Percentiles rank a stretch among this genome's conserved stretches.
Conservation (phyloP, 2,888 invertebrate genomes). For the Mythimna impura region DNA sequence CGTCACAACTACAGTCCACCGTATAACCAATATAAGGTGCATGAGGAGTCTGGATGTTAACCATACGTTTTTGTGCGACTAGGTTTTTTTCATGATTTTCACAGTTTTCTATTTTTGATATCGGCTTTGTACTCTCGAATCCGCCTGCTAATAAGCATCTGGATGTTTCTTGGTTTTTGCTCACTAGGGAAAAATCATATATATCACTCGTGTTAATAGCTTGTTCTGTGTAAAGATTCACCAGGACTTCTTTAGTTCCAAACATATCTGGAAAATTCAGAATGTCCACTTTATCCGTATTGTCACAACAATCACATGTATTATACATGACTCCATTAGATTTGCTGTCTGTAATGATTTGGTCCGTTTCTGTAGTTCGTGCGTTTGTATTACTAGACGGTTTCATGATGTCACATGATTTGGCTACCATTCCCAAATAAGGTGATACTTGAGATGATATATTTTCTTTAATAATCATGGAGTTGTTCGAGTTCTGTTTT, state of each 20-base stretch:
- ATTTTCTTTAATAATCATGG: constrained; percentile 60
- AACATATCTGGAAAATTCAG: constrained; percentile 37
- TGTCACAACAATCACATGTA: constrained; percentile 61
- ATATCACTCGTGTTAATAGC: constrained; percentile 7
- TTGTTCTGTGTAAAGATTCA: constrained; percentile 58
- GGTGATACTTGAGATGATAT: constrained; percentile 71
- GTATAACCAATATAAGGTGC: constrained; percentile 78
- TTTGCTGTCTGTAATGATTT: constrained; percentile 54
- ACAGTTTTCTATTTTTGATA: constrained; percentile 10
- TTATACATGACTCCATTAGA: constrained; percentile 56
- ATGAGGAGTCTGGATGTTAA: not conserved
- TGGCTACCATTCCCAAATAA: constrained; percentile 67
- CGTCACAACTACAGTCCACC: constrained; percentile 77
- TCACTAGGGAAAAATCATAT: not conserved
- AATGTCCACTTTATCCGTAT: constrained; percentile 23
- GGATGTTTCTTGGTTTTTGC: not conserved
- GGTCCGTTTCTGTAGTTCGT: constrained; percentile 60
- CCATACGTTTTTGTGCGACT: not conserved
- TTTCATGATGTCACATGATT: constrained; percentile 72
- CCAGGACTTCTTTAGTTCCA: constrained; percentile 53
- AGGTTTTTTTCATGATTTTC: constrained; percentile 1
- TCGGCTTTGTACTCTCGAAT: constrained; percentile 16
- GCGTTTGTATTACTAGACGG: constrained; percentile 50
- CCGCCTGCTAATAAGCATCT: not conserved
- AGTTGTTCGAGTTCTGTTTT: constrained; percentile 58